These are phyloP conservation scores for Philotrypesis tridentata DNA, from an alignment of 1,140 invertebrate species.

Conservation along the genomic window DNA sequence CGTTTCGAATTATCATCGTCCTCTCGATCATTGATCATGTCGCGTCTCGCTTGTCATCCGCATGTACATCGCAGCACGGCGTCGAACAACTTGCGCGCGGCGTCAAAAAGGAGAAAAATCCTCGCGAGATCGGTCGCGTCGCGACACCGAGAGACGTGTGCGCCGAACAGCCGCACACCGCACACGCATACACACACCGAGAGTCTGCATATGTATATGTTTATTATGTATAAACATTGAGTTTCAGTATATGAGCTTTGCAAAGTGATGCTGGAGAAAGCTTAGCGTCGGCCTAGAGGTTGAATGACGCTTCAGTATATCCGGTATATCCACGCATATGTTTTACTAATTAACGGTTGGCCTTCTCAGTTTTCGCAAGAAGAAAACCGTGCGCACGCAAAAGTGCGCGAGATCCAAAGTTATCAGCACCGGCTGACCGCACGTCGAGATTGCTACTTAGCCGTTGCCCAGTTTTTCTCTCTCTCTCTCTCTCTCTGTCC, in stretches of 20 bases:
- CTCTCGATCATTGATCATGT: background rate
- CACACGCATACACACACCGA: background rate
- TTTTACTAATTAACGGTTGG: too few relatives aligned
- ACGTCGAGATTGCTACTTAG: background rate
- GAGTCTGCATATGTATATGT: background rate
- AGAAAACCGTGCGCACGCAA: too few relatives aligned
- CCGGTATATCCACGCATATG: too few relatives aligned
- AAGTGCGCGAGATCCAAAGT: too few relatives aligned
- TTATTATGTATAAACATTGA: too few relatives aligned
- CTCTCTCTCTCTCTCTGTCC: too few relatives aligned
- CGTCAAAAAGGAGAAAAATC: background rate
- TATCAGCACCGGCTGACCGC: background rate
- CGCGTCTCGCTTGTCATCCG: background rate
- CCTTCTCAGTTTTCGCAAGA: too few relatives aligned
- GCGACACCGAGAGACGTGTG: background rate
- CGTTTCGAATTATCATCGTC: background rate
- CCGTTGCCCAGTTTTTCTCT: background rate
- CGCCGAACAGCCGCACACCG: too few relatives aligned
- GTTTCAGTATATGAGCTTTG: slow-evolving; percentile 4
- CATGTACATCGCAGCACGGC: too few relatives aligned
- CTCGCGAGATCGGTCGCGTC: background rate
- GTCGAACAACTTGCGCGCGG: too few relatives aligned
- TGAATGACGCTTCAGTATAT: too few relatives aligned
- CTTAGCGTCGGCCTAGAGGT: background rate
- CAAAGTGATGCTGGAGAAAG: background rate